Base-by-base conservation (phyloP, 2,113 vertebrate species). In the Platichthys stellatus region DNA sequence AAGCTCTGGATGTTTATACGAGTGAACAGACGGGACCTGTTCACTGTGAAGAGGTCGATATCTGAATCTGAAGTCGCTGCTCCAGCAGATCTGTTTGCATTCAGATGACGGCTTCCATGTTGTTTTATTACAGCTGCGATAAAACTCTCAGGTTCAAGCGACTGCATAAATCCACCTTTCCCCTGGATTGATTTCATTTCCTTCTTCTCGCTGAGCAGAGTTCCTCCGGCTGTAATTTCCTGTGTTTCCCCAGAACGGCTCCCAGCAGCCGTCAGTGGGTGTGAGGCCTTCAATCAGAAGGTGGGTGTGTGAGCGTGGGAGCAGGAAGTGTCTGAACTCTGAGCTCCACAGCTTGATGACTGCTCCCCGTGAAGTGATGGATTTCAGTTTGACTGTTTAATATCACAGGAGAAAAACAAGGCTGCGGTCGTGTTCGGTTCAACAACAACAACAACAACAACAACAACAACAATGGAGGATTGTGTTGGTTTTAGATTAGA, bases 241-340 rank as follows among this genome's bases (percentile, higher is more conserved):
- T 81, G 66, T 78, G 66, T 82, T 86, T 77, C 40, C 53, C 65
- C 9, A 31, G n/a, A 43, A 15, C 4, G 51, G 56, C 72, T 81
- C 63, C 3, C 40, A 61, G 40, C 45, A 63, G 1, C 57, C 9
- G 20, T 3, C n/a, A 45, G 75, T 31, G 59, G 81, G 31, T 7
- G 31, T 31, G 31, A 31, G 6, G 31, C 31, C 5, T 31, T 7
- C 31, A 7, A 31, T 31, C 31, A 31, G 31, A 31, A 31, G 31
- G 31, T 31, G 31, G 31, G 31, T 7, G 31, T 7, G 31, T 7
- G 31, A 31, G 78, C 63, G 62, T 87, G 66, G 65, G 66, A 21
- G 63, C 65, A 71, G 24, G 24, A 20, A 21, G 40, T 56, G 58
- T 47, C 15, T 18, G 23, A 74, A 12, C 57, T 38, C 2, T 24